Percentiles rank a stretch among this genome's conserved stretches.
Conservation (phyloP, 2,797 vertebrate species). For the Rhynchotus rufescens region DNA sequence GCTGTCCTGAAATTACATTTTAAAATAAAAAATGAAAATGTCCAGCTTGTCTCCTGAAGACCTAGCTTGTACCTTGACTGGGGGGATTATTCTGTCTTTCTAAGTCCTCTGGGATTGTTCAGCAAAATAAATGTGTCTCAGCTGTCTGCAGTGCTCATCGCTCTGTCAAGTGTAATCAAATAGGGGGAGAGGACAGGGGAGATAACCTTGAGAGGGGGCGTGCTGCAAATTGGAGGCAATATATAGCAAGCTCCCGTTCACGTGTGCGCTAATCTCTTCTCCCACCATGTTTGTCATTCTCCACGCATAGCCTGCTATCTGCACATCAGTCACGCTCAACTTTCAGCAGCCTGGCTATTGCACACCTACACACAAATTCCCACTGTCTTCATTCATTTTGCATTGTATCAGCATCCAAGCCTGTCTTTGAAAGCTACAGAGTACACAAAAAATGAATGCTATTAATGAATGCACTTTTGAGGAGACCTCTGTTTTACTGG, state of each 20-base stretch:
- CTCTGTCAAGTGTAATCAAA: constrained; percentile 39
- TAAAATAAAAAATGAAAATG: not conserved
- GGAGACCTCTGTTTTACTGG: not conserved
- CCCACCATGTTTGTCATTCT: constrained; percentile 52
- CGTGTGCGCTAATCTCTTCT: not conserved
- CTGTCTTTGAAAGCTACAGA: not conserved
- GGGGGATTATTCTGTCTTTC: constrained; percentile 2
- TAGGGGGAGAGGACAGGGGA: constrained; percentile 3
- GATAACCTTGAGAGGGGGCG: constrained; percentile 33
- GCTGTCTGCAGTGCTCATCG: constrained; percentile 28
- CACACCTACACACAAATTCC: constrained; percentile 60
- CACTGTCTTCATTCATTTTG: constrained; percentile 45
- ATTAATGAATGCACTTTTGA: not conserved
- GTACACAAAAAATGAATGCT: not conserved
- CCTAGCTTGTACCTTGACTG: not conserved
- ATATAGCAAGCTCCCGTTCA: constrained; percentile 25
- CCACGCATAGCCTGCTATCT: constrained; percentile 53
- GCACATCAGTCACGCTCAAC: constrained; percentile 62
- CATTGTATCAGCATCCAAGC: constrained; percentile 13
- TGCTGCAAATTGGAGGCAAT: constrained; percentile 16
- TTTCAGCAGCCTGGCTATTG: constrained; percentile 56
- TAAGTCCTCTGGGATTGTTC: constrained; percentile 11
- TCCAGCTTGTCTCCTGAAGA: not conserved
- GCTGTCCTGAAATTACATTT: not conserved
- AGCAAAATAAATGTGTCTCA: constrained; percentile 20